phyloP scores from a whole-genome alignment of 2,888 invertebrate species.

The Hypena proboscidalis region DNA sequence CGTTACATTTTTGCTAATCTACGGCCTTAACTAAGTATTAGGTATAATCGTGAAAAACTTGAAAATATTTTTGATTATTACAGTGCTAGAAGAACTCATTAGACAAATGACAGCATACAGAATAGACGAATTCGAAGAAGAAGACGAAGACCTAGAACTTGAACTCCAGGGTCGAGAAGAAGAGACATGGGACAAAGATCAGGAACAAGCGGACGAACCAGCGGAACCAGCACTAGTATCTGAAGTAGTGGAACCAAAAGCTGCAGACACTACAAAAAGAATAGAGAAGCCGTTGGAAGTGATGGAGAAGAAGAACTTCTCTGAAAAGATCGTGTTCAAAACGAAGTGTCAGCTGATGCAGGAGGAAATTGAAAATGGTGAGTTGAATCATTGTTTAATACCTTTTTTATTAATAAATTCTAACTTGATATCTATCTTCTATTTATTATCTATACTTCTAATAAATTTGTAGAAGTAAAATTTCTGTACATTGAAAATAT shows the following conservation, averaged over 20 bases:
- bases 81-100: constrained; percentile 89
- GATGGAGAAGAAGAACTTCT: constrained; percentile 45
- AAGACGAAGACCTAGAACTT: constrained; percentile 71
- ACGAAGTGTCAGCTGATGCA: constrained; percentile 85
- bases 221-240: constrained; percentile 55
- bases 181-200: constrained; percentile 36
- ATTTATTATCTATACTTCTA: too few relatives aligned
- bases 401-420: too few relatives aligned
- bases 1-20: too few relatives aligned
- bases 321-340: constrained; percentile 57
- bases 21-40: too few relatives aligned
- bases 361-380: constrained; percentile 73
- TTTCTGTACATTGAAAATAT: too few relatives aligned
- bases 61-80: constrained; percentile 18
- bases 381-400: too few relatives aligned
- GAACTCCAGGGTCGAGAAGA: constrained; percentile 46
- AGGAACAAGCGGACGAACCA: constrained; percentile 48
- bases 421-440: too few relatives aligned
- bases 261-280: constrained; percentile 62
- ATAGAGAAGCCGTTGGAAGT: constrained; percentile 59
- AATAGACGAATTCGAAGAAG: constrained; percentile 79
- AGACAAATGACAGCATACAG: constrained; percentile 86
- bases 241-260: constrained; percentile 67
- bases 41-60: too few relatives aligned
- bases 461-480: too few relatives aligned